These are phyloP conservation scores for Artibeus lituratus DNA, from an alignment of 2,797 vertebrate species.

Conservation along the genomic window DNA sequence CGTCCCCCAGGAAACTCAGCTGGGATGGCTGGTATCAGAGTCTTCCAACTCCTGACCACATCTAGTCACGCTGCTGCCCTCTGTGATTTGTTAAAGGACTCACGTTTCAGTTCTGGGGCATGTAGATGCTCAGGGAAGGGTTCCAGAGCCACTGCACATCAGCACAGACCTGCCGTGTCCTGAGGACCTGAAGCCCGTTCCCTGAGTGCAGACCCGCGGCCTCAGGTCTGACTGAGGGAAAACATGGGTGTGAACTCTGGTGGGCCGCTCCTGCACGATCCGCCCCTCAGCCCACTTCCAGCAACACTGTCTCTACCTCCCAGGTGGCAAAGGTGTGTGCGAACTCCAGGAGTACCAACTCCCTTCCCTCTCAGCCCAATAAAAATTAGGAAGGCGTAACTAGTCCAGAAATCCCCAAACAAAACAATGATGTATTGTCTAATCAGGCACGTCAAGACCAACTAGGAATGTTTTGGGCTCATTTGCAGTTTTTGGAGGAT, in stretches of 20 bases:
- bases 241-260: background rate
- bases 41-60: background rate
- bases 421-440: constrained; percentile 42
- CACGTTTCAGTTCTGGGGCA: background rate
- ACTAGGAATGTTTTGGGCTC: constrained; percentile 41
- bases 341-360: constrained; percentile 11
- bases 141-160: background rate
- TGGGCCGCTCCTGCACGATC: background rate
- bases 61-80: background rate
- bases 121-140: background rate
- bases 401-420: constrained; percentile 39
- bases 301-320: background rate
- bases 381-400: constrained; percentile 45
- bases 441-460: constrained; percentile 48
- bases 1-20: background rate
- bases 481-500: constrained; percentile 37
- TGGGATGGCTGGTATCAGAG: background rate
- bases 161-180: background rate
- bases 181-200: background rate
- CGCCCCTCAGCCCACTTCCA: background rate
- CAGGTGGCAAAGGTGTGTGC: background rate
- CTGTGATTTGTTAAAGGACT: background rate
- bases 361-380: constrained; percentile 27
- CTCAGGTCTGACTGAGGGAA: background rate
- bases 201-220: background rate